These are phyloP conservation scores for Ophion obscuratus DNA, from an alignment of 2,888 invertebrate species.

Conservation along the genomic window DNA sequence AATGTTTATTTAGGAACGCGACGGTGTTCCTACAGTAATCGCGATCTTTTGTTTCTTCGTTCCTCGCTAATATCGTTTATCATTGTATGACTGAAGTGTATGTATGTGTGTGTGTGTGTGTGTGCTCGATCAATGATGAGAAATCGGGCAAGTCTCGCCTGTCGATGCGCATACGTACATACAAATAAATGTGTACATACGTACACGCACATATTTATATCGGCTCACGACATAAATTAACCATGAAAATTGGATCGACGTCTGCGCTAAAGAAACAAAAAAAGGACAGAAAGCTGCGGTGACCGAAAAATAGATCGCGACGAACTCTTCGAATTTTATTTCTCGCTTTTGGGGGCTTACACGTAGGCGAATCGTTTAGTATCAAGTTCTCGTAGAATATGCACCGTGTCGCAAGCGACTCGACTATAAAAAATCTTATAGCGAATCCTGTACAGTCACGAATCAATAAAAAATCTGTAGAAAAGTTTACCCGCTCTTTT, in stretches of 20 bases:
- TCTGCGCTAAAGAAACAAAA: no score
- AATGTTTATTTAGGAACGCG: slow-evolving; percentile 17
- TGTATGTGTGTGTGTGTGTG: neutral
- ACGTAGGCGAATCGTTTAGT: neutral
- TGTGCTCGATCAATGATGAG: neutral
- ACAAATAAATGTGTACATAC: neutral
- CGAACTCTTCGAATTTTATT: slow-evolving; percentile 1
- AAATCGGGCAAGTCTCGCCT: neutral
- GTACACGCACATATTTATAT: neutral
- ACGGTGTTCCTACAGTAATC: neutral
- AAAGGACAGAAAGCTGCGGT: no score
- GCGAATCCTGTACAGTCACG: slow-evolving; percentile 57
- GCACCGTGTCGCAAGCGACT: slow-evolving; percentile 10
- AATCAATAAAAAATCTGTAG: slow-evolving; percentile 62
- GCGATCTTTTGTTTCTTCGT: no score
- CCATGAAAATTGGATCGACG: no score
- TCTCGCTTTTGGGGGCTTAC: neutral
- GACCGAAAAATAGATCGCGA: no score
- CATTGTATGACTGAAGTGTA: neutral
- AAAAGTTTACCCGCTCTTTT: slow-evolving; percentile 57
- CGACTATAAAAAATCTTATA: slow-evolving; percentile 36
- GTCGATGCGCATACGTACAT: slow-evolving; percentile 12
- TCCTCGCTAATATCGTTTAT: no score
- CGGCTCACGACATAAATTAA: no score
- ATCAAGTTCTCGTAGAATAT: neutral